Evolutionary conservation across 2,797 vertebrate species (phyloP).

Genomic region (Saxicola maurus): DNA sequence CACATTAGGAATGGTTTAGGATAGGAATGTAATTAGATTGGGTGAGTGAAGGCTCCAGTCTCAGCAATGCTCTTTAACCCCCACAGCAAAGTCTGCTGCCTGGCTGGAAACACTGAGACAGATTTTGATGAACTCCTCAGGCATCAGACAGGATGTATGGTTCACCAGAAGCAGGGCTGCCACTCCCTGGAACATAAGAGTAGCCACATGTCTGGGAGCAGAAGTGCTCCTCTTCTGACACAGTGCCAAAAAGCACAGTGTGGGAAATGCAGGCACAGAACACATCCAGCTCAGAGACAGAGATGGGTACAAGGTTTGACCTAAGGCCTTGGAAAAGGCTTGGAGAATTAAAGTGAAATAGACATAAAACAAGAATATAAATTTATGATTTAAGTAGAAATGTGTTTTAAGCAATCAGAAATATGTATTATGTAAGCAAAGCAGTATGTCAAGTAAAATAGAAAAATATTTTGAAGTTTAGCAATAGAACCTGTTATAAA

Average conservation of each 20-base stretch:
- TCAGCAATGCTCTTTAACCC: not conserved
- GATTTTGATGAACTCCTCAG: not conserved
- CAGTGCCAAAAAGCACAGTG: not conserved
- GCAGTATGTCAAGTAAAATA: too few species aligned
- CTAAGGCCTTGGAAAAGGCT: too few species aligned
- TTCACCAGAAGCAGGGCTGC: not conserved
- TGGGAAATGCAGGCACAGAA: too few species aligned
- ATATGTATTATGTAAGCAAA: too few species aligned
- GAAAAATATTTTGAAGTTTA: too few species aligned
- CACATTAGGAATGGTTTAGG: not conserved
- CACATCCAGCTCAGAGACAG: too few species aligned
- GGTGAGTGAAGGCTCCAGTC: conserved; percentile 1
- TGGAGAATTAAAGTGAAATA: too few species aligned
- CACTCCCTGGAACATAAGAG: not conserved
- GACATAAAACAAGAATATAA: too few species aligned
- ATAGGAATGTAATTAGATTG: not conserved
- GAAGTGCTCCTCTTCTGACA: not conserved
- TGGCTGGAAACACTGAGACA: not conserved
- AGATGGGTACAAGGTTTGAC: too few species aligned
- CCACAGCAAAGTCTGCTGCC: not conserved
- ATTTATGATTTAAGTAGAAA: too few species aligned
- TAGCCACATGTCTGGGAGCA: not conserved
- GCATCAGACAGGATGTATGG: not conserved
- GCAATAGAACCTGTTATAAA: too few species aligned
- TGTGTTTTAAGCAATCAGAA: too few species aligned